phyloP scores from a whole-genome alignment of 2,797 vertebrate species.

The Telmatherina bonti region DNA sequence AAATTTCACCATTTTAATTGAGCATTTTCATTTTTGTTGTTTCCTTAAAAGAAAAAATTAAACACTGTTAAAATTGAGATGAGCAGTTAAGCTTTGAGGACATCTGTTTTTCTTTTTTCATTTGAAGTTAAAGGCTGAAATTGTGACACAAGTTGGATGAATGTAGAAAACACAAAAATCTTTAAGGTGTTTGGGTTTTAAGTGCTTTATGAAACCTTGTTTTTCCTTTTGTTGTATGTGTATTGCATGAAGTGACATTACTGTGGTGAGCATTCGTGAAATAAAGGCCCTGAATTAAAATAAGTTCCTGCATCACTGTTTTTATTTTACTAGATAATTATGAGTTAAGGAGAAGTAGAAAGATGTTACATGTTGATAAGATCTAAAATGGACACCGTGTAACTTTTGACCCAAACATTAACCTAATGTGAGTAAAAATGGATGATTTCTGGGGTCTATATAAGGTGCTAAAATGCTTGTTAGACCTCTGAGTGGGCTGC shows the following conservation, averaged over 20 bases:
- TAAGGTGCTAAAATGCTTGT: too few species aligned
- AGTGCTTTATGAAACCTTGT: conserved; percentile 25
- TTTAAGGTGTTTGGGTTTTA: conserved; percentile 11
- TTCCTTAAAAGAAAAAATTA: background rate
- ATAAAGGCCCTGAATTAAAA: conserved; percentile 67
- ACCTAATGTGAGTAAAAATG: too few species aligned
- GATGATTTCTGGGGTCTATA: too few species aligned
- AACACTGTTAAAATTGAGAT: background rate
- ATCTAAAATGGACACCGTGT: too few species aligned
- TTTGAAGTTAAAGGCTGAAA: conserved; percentile 6
- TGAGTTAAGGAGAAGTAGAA: too few species aligned
- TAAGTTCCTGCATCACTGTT: background rate
- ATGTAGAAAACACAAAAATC: conserved; percentile 12
- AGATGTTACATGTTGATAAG: too few species aligned
- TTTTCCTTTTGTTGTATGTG: conserved; percentile 46
- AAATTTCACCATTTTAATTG: conserved; percentile 18
- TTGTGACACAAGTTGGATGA: conserved; percentile 10
- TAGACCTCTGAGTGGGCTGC: too few species aligned
- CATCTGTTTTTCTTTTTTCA: too few species aligned
- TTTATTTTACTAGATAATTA: too few species aligned
- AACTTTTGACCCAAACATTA: too few species aligned
- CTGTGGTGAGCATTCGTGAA: conserved; percentile 72
- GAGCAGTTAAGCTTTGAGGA: too few species aligned
- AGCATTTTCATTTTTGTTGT: background rate
- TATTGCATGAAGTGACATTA: conserved; percentile 76